Conservation (phyloP, 2,797 vertebrate genomes). For the Silurus lanzhouensis region DNA sequence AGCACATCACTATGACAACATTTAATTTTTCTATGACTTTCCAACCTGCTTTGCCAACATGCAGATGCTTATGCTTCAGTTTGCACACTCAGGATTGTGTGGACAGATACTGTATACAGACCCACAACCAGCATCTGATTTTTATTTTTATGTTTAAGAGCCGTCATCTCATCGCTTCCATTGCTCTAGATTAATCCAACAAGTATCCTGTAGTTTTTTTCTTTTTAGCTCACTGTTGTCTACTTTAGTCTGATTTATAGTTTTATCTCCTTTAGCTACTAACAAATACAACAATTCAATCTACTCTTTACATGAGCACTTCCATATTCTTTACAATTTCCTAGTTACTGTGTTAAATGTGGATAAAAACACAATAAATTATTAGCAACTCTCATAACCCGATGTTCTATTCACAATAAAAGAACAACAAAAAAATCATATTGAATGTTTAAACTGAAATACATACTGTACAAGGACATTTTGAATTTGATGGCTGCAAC, state of each 20-base stretch:
- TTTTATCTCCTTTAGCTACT: not conserved
- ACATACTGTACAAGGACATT: too few species aligned
- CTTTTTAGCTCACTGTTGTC: not conserved
- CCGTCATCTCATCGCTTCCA: not conserved
- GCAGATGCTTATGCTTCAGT: constrained; percentile 21
- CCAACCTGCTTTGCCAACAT: constrained; percentile 18
- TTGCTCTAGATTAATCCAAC: not conserved
- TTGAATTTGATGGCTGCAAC: too few species aligned
- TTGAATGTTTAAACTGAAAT: too few species aligned
- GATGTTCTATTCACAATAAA: too few species aligned
- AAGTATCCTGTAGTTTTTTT: not conserved
- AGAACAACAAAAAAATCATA: too few species aligned
- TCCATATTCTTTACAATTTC: too few species aligned
- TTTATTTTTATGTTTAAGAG: not conserved
- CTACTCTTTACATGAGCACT: not conserved
- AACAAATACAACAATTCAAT: not conserved
- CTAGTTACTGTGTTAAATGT: too few species aligned
- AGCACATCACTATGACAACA: constrained; percentile 18
- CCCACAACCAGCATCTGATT: too few species aligned
- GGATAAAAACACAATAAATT: too few species aligned
- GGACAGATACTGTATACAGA: not conserved
- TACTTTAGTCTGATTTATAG: not conserved
- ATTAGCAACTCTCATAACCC: too few species aligned
- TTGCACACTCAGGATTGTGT: constrained; percentile 13
- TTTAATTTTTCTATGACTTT: constrained; percentile 31